Evolutionary conservation across 1,140 invertebrate genomes (phyloP), one percentile per base, ranked within the genome.

Genomic region (Platyscapa corneri): DNA sequence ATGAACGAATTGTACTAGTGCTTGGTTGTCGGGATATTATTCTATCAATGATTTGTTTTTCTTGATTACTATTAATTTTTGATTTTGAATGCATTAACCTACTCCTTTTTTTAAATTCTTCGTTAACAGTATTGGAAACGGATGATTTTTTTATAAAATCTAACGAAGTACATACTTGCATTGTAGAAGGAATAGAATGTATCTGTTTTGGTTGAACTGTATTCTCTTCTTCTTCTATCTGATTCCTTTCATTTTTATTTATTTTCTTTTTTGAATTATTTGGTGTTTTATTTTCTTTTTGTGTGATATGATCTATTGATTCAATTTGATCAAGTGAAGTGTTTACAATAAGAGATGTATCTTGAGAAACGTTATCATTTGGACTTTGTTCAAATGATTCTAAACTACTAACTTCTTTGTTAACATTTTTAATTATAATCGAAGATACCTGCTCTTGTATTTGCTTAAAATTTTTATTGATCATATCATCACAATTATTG

Each of bases 331-430:
- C 89, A 3, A 90, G 10, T 34, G 90, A 91, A 30, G 89, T 90
- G 37, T 92, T 92, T 12, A 91, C 90, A 85, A 89, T 88, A 30
- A 92, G 81, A 30, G 90, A 91, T 20, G 84, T 89, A 39, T 85
- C 53, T 75, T 46, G 65, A 84, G 23, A 56, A 10, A 64, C 49
- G 85, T 84, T 84, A 18, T 34, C 34, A 34, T 42, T 84, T n/a
- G n/a, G 16, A 49, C 72, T 77, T 34, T 60, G 7, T 49, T 86
- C 39, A 67, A 42, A 16, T 49, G 32, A 30, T 83, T 67, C 65
- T 49, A 79, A 85, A 85, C 70, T 18, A 80, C 86, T 1, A 89
- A 77, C 84, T 90, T 88, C 87, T 88, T 90, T 12, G 89, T 85
- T 64, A 87, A 39, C 18, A 82, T 53, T 27, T 84, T 87, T 88